Percentiles rank a stretch among this genome's conserved stretches.
phyloP scores from a whole-genome alignment of 2,113 vertebrate species.

The Sminthopsis crassicaudata region DNA sequence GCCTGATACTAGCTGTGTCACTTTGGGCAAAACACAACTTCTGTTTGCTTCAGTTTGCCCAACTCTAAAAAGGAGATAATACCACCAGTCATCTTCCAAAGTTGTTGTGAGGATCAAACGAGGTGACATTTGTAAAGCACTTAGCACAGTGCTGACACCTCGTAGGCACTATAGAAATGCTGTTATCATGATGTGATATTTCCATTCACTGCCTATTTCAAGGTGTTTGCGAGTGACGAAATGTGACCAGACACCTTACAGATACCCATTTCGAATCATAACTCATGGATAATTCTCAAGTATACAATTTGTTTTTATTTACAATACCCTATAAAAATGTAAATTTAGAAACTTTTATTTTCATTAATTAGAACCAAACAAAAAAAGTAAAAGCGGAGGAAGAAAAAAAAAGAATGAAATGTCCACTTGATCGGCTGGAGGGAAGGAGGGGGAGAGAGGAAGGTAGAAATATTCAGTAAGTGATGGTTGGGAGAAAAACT shows the following conservation, averaged over 20 bases:
- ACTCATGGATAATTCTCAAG: conserved; percentile 63
- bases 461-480: conserved; percentile 44
- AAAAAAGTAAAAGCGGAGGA: conserved; percentile 75
- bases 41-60: neutral
- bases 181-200: neutral
- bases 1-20: neutral
- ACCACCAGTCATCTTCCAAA: neutral
- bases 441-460: neutral
- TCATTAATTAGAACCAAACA: conserved; percentile 83
- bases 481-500: neutral
- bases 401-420: conserved; percentile 73
- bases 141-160: neutral
- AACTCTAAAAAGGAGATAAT: neutral
- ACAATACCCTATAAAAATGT: conserved; percentile 88
- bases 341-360: conserved; percentile 85
- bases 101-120: too few relatives aligned
- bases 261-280: neutral
- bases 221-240: neutral
- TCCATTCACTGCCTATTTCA: neutral
- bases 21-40: neutral
- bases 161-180: neutral
- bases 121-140: neutral
- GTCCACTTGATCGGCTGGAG: conserved; percentile 71
- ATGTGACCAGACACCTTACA: neutral
- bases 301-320: conserved; percentile 87